Base-by-base conservation (phyloP, 1,140 invertebrate genomes). In the Notospermus geniculatus region DNA sequence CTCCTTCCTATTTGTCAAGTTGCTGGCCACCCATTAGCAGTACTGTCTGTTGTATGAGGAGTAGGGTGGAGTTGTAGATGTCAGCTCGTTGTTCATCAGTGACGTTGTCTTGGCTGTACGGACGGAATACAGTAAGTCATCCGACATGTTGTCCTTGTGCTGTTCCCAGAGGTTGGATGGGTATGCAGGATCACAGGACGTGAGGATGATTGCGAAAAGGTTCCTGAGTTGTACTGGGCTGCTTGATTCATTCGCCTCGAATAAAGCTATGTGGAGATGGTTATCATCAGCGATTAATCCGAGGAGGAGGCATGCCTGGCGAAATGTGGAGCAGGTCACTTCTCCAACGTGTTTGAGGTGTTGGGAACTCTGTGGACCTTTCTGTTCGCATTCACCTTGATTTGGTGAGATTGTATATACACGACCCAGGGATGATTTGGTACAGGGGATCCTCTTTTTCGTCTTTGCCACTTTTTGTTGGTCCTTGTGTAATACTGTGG, bases 261-360 rank as follows among this genome's bases (percentile, higher is more conserved):
- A 66, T 66, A 83, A 64, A 61, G 71, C 74, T 2, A 58, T 19
- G 53, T 80, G 67, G 82, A 80, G 82, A 30, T 80, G 72, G n/a
- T n/a, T n/a, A n/a, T n/a, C n/a, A n/a, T n/a, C n/a, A n/a, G n/a
- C n/a, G n/a, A n/a, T n/a, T n/a, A 83, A 68, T 52, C 69, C 56
- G 29, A 78, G 59, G 56, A 32, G 66, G 59, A 71, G 72, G 68
- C 79, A 83, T 39, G 79, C 78, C 54, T 74, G 71, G 68, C 71
- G 64, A 62, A 71, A 82, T 43, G 80, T 78, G 11, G 56, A 25
- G 80, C 77, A 82, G 78, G 82, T 76, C 68, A 63, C 29, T 64
- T 76, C 77, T 68, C 82, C 63, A 62, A 82, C 72, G 55, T 75
- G 83, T 79, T 66, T 71, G 54, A 84, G 63, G 63, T 72, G 62